phyloP scores from a whole-genome alignment of 2,797 vertebrate species.

The Ceyx erithaca region DNA sequence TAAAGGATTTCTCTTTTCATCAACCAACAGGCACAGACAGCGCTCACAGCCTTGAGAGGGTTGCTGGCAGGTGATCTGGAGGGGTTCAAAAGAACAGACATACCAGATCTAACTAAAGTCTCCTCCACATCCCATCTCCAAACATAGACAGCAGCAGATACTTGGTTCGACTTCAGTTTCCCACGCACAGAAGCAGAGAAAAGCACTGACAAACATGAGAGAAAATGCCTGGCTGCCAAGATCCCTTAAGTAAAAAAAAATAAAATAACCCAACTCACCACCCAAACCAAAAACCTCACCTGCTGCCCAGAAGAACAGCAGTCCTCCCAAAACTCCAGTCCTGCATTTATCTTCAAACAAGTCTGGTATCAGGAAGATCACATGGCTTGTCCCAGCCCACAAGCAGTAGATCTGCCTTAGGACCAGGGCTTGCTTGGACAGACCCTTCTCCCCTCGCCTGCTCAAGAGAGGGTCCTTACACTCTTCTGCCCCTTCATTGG shows the following conservation, averaged over 20 bases:
- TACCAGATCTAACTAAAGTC: background rate
- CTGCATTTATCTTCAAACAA: background rate
- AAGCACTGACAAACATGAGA: slow-evolving; percentile 39
- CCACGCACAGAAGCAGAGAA: slow-evolving; percentile 40
- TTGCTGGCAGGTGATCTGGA: background rate
- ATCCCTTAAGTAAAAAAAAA: background rate
- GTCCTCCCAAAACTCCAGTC: background rate
- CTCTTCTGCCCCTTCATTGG: background rate
- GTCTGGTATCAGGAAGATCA: background rate
- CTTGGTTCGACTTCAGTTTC: slow-evolving; percentile 33
- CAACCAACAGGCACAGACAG: background rate
- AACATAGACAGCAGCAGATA: slow-evolving; percentile 65
- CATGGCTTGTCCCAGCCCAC: fast-evolving
- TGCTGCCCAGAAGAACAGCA: background rate
- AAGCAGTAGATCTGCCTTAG: background rate
- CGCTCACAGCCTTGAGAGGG: background rate
- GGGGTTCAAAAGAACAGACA: background rate
- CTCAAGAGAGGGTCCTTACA: background rate
- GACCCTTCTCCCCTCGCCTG: background rate
- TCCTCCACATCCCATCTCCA: slow-evolving; percentile 21
- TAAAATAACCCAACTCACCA: background rate
- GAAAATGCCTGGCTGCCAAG: slow-evolving; percentile 45
- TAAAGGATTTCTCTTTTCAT: background rate
- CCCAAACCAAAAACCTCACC: background rate
- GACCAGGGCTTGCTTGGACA: background rate